Evolutionary conservation across 2,888 invertebrate genomes (phyloP).

Genomic region (Acronicta psi): DNA sequence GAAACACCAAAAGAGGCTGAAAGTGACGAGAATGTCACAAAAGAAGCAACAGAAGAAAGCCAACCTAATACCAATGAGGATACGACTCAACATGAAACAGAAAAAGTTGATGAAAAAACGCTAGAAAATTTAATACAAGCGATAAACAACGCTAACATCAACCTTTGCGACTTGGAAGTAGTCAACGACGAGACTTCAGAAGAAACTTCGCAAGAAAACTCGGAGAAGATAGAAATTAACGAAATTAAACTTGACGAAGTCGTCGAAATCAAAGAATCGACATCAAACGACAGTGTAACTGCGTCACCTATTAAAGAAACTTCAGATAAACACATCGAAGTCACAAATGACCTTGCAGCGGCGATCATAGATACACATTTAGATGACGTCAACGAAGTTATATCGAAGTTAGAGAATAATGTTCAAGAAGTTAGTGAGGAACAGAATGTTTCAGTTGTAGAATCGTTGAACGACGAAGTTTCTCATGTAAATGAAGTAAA

Average conservation of each 20-base stretch:
- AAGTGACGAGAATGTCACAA: slow-evolving; percentile 47
- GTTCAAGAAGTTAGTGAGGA: slow-evolving; percentile 37
- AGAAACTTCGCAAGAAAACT: slow-evolving; percentile 51
- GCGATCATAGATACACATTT: slow-evolving; percentile 40
- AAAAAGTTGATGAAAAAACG: slow-evolving; percentile 72
- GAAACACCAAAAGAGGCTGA: slow-evolving; percentile 55
- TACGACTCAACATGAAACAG: slow-evolving; percentile 53
- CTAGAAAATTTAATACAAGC: slow-evolving; percentile 78
- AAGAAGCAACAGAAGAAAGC: slow-evolving; percentile 53
- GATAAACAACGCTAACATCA: slow-evolving; percentile 76
- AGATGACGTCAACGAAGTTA: slow-evolving; percentile 48
- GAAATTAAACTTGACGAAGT: slow-evolving; percentile 26
- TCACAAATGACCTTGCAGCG: slow-evolving; percentile 11
- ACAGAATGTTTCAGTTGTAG: slow-evolving; percentile 47
- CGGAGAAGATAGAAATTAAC: slow-evolving; percentile 30
- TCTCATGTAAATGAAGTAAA: slow-evolving; percentile 67
- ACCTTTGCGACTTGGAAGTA: slow-evolving; percentile 73
- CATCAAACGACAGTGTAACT: slow-evolving; percentile 30
- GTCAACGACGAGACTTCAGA: slow-evolving; percentile 62
- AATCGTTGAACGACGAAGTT: slow-evolving; percentile 59
- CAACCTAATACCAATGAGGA: slow-evolving; percentile 53
- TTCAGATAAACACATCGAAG: slow-evolving; percentile 25
- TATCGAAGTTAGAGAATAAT: slow-evolving; percentile 42
- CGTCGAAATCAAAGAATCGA: slow-evolving; percentile 34
- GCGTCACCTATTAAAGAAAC: slow-evolving; percentile 33